Evolutionary conservation across 2,888 invertebrate species (phyloP).

Genomic region (Cabera pusaria): DNA sequence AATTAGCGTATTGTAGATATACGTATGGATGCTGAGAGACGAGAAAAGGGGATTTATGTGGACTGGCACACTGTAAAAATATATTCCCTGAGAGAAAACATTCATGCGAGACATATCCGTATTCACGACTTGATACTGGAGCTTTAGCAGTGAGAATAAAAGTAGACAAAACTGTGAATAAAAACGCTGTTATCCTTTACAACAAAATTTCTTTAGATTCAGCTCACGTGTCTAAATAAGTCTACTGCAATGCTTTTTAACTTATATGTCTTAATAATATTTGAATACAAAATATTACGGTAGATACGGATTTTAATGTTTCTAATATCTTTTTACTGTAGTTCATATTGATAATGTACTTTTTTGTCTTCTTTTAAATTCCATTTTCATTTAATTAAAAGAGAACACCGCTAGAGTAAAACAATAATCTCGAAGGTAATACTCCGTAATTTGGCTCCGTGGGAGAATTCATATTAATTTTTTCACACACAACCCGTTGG

Average conservation of each 20-base stretch:
- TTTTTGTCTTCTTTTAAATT: too few relatives aligned
- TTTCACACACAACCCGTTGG: too few relatives aligned
- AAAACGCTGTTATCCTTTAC: constrained; percentile 35
- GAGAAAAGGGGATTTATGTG: constrained; percentile 47
- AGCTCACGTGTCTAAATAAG: constrained; percentile 33
- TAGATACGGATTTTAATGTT: too few relatives aligned
- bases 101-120: constrained; percentile 43
- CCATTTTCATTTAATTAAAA: too few relatives aligned
- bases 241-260: constrained; percentile 19
- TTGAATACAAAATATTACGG: too few relatives aligned
- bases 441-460: too few relatives aligned
- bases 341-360: too few relatives aligned
- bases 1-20: constrained; percentile 56
- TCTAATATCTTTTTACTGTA: too few relatives aligned
- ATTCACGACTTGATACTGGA: constrained; percentile 42
- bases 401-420: too few relatives aligned
- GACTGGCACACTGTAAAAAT: constrained; percentile 46
- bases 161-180: constrained; percentile 36
- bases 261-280: not conserved
- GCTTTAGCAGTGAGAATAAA: constrained; percentile 30
- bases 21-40: constrained; percentile 43
- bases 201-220: constrained; percentile 31
- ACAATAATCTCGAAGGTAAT: too few relatives aligned
- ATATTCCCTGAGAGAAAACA: constrained; percentile 47
- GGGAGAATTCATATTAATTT: too few relatives aligned